A percentile compares a stretch with the other conserved stretches of the same genome.
phyloP scores from a whole-genome alignment of 1,140 invertebrate genomes.

The Drosophila kanapiae region DNA sequence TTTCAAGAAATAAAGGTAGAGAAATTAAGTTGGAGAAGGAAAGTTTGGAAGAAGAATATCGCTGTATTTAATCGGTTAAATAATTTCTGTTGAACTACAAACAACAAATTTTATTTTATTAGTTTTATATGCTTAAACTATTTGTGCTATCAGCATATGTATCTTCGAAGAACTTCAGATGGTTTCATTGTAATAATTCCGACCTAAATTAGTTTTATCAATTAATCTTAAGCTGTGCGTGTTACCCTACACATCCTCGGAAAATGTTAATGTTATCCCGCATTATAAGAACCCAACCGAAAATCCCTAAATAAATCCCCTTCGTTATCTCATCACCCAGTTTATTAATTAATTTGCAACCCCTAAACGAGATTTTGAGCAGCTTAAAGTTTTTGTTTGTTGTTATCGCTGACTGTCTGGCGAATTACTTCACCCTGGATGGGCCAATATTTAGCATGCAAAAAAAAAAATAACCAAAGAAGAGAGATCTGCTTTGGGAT shows the following conservation, averaged over 20 bases:
- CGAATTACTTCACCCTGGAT: slow-evolving; percentile 60
- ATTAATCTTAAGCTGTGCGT: slow-evolving; percentile 10
- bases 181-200: not conserved
- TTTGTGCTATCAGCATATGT: not conserved
- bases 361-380: slow-evolving; percentile 34
- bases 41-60: not conserved
- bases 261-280: not conserved
- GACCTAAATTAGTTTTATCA: slow-evolving; percentile 13
- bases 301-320: slow-evolving; percentile 28
- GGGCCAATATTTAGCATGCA: slow-evolving; percentile 47
- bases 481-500: slow-evolving; percentile 40
- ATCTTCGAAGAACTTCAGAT: not conserved
- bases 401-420: slow-evolving; percentile 46
- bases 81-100: not conserved
- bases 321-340: slow-evolving; percentile 26
- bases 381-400: slow-evolving; percentile 58
- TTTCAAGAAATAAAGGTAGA: not conserved
- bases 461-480: slow-evolving; percentile 3
- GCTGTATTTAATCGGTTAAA: not conserved
- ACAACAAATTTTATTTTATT: too few relatives aligned
- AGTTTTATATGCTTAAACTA: too few relatives aligned
- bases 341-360: slow-evolving; percentile 41
- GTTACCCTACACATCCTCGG: not conserved
- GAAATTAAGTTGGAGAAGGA: not conserved
- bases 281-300: slow-evolving; percentile 4